Evolutionary conservation across 2,797 vertebrate genomes (phyloP).

Genomic region (Micromesistius poutassou): DNA sequence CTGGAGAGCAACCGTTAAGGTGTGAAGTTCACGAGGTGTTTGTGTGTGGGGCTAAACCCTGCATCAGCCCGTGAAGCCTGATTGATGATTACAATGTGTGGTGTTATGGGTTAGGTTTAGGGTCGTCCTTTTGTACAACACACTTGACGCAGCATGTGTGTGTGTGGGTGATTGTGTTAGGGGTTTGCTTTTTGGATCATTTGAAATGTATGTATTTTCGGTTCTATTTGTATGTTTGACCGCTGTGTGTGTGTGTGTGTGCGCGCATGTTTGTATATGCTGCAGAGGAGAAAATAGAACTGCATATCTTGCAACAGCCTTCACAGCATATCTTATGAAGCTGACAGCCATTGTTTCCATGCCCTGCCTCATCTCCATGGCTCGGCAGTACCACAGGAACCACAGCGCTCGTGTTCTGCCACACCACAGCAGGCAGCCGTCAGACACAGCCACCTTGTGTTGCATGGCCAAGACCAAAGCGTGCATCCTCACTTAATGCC

Average conservation of each 20-base stretch:
- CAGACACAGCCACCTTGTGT: not conserved
- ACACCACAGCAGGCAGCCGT: constrained; percentile 12
- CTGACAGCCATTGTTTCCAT: not conserved
- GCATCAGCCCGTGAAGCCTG: constrained; percentile 37
- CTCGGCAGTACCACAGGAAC: not conserved
- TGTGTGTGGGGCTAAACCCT: constrained; percentile 2
- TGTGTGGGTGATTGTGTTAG: not conserved
- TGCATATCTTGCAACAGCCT: not conserved
- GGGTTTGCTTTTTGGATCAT: constrained; percentile 28
- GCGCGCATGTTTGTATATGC: not conserved
- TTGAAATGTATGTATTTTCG: constrained; percentile 21
- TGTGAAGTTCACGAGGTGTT: constrained; percentile 29
- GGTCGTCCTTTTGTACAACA: constrained; percentile 35
- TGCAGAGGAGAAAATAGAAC: not conserved
- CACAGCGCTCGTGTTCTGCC: not conserved
- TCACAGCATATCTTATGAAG: not conserved
- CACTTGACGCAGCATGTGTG: constrained; percentile 17
- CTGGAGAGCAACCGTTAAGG: constrained; percentile 32
- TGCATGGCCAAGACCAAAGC: constrained; percentile 18
- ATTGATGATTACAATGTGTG: constrained; percentile 51
- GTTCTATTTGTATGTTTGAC: constrained; percentile 20
- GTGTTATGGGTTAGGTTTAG: no score
- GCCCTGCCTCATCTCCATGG: not conserved
- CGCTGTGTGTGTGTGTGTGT: not conserved
- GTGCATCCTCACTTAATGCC: constrained; percentile 29